Evolutionary conservation across 2,797 vertebrate species (phyloP).

Genomic region (Danio aesculapii): DNA sequence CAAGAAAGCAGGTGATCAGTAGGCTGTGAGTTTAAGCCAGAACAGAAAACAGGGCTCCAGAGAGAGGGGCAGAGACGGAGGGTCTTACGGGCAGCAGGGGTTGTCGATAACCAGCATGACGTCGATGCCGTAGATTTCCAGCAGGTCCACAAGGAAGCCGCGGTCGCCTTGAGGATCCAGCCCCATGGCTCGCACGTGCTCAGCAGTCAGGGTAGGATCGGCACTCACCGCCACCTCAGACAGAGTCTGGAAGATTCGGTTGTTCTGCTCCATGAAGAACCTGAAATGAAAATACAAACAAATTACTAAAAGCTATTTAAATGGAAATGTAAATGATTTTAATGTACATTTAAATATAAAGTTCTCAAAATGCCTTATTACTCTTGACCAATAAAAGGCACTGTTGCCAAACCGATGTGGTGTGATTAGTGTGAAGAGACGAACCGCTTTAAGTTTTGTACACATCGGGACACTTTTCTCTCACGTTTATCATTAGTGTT

Average conservation of each 20-base stretch:
- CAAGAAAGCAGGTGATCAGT: slow-evolving; percentile 59
- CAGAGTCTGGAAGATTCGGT: slow-evolving; percentile 96
- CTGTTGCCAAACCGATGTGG: too few relatives aligned
- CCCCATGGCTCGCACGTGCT: slow-evolving; percentile 95
- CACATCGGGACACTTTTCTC: too few relatives aligned
- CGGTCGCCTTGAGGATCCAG: slow-evolving; percentile 95
- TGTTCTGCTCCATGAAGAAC: slow-evolving; percentile 99
- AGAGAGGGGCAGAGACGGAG: slow-evolving; percentile 39
- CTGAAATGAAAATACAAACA: slow-evolving; percentile 69
- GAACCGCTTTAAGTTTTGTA: too few relatives aligned
- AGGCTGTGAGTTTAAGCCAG: slow-evolving; percentile 69
- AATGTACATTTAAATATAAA: too few relatives aligned
- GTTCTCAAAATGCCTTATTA: too few relatives aligned
- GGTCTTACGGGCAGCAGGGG: slow-evolving; percentile 90
- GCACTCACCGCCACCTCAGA: slow-evolving; percentile 90
- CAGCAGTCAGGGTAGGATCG: slow-evolving; percentile 92
- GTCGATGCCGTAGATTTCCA: slow-evolving; percentile 95
- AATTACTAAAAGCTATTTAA: too few relatives aligned
- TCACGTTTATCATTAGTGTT: too few relatives aligned
- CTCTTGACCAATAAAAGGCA: too few relatives aligned
- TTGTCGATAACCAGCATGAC: slow-evolving; percentile 96
- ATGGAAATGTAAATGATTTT: too few relatives aligned
- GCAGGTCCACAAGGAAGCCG: slow-evolving; percentile 91
- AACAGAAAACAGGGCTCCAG: slow-evolving; percentile 68
- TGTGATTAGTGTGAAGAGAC: too few relatives aligned